Evolutionary conservation across 2,888 invertebrate species (phyloP).

Genomic region (Orchestes rusci): DNA sequence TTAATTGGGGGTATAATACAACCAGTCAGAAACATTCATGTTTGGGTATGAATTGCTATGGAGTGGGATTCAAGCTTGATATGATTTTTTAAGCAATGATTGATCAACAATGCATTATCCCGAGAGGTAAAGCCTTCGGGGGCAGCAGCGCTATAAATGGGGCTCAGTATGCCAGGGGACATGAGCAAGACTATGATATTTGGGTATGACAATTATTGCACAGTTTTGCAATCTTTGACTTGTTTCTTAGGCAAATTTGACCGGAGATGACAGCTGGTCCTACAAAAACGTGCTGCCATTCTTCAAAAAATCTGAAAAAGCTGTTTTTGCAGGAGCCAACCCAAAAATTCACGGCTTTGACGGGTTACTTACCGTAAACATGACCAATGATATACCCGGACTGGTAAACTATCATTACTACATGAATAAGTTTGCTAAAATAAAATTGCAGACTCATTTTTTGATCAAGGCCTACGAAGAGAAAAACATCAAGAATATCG

Average conservation of each 20-base stretch:
- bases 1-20: no score
- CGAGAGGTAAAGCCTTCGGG: slow-evolving; percentile 51
- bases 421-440: no score
- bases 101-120: slow-evolving; percentile 2
- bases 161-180: slow-evolving; percentile 56
- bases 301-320: slow-evolving; percentile 14
- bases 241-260: no score
- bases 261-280: slow-evolving; percentile 57
- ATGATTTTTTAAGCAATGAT: no score
- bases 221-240: no score
- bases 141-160: slow-evolving; percentile 61
- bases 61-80: no score
- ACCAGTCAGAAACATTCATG: no score
- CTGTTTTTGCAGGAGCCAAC: slow-evolving; percentile 26
- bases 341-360: slow-evolving; percentile 3
- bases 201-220: no score
- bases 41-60: no score
- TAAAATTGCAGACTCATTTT: no score
- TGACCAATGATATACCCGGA: slow-evolving; percentile 2
- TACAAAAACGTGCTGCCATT: slow-evolving; percentile 35
- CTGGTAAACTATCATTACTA: no score
- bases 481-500: not conserved
- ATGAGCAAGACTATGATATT: slow-evolving; percentile 54
- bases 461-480: slow-evolving; percentile 8
- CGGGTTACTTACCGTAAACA: slow-evolving; percentile 2